Evolutionary conservation across 2,888 invertebrate genomes (phyloP), one percentile per base, ranked within the genome.

Genomic region (Cistogaster globosa): DNA sequence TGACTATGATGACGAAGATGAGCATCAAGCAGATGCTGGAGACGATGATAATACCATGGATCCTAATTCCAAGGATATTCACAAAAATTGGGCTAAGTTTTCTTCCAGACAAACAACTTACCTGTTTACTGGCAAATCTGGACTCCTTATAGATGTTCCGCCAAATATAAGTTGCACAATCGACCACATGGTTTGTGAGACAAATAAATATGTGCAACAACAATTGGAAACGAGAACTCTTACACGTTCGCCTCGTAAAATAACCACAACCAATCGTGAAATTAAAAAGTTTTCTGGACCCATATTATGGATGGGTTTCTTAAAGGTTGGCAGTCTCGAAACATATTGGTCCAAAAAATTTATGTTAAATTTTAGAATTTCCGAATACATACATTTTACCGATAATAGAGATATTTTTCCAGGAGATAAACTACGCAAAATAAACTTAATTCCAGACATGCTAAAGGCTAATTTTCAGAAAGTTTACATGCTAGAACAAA

Each of bases 231-330:
- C n/a, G n/a, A n/a, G n/a, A 38, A 32, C n/a, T n/a, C n/a, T n/a
- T n/a, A n/a, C n/a, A n/a, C n/a, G n/a, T n/a, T n/a, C n/a, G n/a
- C 74, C 65, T 18, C 45, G 67, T 65, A 77, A 71, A 74, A 71
- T 71, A 38, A 42, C 36, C 36, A 36, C 36, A n/a, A n/a, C n/a
- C n/a, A n/a, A n/a, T n/a, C n/a, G n/a, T n/a, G n/a, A n/a, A n/a
- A n/a, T n/a, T n/a, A 83, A 72, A 48, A 83, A 81, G 48, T 81
- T 68, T 53, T 84, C 36, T 58, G 78, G 85, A 45, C 68, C 83
- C 48, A 67, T 83, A 51, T 69, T 87, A 48, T 83, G 83, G 83
- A 87, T 87, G 87, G 83, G 85, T 60, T 55, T 85, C 62, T 83
- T 83, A 14, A 79, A 83, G 74, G 79, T 83, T 77, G 82, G 75